These are phyloP conservation scores for Ciona savignyi DNA, from an alignment of 23 tunicate genomes.

Conservation along the genomic window DNA sequence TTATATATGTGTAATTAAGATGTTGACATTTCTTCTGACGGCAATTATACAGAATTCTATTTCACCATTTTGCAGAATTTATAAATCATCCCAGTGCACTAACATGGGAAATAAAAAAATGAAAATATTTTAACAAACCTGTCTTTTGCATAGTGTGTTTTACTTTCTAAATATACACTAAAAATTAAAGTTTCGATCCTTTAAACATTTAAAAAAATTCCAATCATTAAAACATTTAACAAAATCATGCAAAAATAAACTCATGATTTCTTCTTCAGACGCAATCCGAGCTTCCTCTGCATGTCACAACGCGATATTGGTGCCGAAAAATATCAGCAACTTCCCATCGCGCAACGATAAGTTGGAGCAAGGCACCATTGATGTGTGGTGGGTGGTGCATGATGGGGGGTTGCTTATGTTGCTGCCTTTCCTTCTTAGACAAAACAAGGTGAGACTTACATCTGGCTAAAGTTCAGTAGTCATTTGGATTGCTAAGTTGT, in stretches of 20 bases:
- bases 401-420: constrained; percentile 96
- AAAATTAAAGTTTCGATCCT: background rate
- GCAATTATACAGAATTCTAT: background rate
- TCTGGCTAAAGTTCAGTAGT: background rate
- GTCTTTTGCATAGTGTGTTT: background rate
- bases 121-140: too few relatives aligned
- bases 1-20: background rate
- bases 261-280: constrained; percentile 14
- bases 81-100: background rate
- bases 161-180: too few relatives aligned
- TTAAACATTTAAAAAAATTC: too few relatives aligned
- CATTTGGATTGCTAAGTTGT: too few relatives aligned
- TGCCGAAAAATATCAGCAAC: constrained; percentile 86
- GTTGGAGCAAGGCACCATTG: constrained; percentile 87
- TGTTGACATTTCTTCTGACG: background rate
- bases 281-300: constrained; percentile 85
- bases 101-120: too few relatives aligned
- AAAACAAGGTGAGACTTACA: constrained; percentile 52
- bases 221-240: background rate
- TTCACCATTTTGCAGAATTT: background rate
- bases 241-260: background rate
- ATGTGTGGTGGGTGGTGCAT: constrained; percentile 99
- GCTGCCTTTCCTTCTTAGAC: constrained; percentile 84
- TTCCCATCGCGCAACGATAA: constrained; percentile 61
- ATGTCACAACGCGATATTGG: constrained; percentile 74